Conservation (phyloP, 2,113 vertebrate genomes). For the Ploceus nigricollis region DNA sequence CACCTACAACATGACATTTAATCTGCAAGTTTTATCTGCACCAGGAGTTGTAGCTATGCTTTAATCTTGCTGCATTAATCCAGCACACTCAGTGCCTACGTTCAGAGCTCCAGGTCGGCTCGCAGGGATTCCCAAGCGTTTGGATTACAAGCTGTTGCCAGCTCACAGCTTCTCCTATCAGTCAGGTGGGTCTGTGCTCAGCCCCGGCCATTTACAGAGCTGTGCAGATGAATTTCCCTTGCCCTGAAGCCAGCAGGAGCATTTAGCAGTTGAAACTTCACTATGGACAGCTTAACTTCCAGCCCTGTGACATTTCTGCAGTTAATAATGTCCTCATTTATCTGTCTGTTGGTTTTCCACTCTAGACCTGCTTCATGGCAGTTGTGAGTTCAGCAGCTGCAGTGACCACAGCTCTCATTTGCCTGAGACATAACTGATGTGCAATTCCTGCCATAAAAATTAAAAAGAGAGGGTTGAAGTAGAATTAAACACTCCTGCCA, state of each 20-base stretch:
- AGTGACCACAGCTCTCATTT: neutral
- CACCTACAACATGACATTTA: neutral
- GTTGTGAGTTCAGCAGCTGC: neutral
- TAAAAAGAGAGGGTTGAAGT: neutral
- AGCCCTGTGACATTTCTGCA: neutral
- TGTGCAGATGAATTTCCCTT: neutral
- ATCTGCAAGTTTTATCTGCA: conserved; percentile 23
- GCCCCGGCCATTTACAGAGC: neutral
- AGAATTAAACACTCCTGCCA: neutral
- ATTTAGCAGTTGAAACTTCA: neutral
- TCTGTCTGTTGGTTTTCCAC: neutral
- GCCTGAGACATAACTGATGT: neutral
- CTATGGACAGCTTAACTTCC: neutral
- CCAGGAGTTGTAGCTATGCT: conserved; percentile 33
- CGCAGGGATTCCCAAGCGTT: neutral
- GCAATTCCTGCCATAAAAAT: neutral
- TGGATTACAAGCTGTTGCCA: neutral
- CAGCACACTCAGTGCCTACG: neutral
- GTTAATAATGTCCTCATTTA: neutral
- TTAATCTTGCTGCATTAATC: conserved; percentile 8
- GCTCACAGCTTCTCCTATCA: neutral
- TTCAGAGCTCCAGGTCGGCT: neutral
- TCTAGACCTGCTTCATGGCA: neutral
- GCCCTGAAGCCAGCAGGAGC: neutral
- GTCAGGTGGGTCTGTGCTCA: neutral